phyloP scores from a whole-genome alignment of 2,888 invertebrate genomes.

The Arenicola marina region DNA sequence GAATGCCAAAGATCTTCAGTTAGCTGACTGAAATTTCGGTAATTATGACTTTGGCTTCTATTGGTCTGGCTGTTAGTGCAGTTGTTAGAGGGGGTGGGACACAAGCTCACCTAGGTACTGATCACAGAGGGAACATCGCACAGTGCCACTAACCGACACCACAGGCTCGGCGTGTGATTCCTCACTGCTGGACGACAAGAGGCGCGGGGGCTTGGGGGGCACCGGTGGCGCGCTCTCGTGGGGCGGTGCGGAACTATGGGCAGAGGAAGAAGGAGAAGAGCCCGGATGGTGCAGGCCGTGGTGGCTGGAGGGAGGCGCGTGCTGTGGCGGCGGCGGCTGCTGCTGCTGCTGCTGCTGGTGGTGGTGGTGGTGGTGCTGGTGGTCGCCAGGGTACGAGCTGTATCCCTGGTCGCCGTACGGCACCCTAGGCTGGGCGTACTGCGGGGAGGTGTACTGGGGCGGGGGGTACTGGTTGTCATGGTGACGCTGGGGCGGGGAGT shows the following conservation, averaged over 20 bases:
- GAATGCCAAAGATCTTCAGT: too few relatives aligned
- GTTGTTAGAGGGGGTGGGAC: neutral
- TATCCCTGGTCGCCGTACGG: too few relatives aligned
- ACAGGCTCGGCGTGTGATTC: neutral
- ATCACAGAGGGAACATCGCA: neutral
- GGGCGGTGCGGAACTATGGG: neutral
- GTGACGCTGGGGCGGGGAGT: neutral
- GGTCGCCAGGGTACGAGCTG: too few relatives aligned
- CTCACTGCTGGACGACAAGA: neutral
- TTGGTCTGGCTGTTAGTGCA: neutral
- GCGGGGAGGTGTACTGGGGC: too few relatives aligned
- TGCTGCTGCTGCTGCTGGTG: too few relatives aligned
- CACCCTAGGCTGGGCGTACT: too few relatives aligned
- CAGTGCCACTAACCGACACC: neutral
- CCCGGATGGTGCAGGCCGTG: neutral
- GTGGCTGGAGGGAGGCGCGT: neutral
- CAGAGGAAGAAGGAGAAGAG: neutral
- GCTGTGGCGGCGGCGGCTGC: too few relatives aligned
- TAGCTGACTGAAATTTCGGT: neutral
- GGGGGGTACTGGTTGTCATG: neutral
- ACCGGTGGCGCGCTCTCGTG: constrained; percentile 3
- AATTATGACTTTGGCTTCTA: neutral
- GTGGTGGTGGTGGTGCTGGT: too few relatives aligned
- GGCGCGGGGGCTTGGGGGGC: constrained; percentile 2
- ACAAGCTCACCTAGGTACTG: constrained; percentile 4